Percentiles rank a stretch among this genome's conserved stretches.
Conservation (phyloP, 2,888 invertebrate genomes). For the Chrysopilus asiliformis region DNA sequence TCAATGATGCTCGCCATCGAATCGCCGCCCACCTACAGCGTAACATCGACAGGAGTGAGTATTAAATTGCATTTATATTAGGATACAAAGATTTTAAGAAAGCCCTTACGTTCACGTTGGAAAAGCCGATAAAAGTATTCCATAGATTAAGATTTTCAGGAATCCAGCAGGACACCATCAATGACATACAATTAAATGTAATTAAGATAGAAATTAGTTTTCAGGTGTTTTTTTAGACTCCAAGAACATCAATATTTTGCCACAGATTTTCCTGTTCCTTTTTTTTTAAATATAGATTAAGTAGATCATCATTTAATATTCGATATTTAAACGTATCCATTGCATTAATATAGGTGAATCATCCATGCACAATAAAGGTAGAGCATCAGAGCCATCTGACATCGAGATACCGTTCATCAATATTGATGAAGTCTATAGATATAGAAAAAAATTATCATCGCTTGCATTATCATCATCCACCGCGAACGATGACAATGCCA, state of each 20-base stretch:
- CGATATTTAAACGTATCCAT: no score
- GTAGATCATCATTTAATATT: no score
- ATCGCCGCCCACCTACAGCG: slow-evolving; percentile 84
- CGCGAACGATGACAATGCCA: slow-evolving; percentile 11
- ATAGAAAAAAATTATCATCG: slow-evolving; percentile 10
- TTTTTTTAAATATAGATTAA: no score
- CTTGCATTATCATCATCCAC: slow-evolving; percentile 10
- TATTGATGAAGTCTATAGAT: slow-evolving; percentile 11
- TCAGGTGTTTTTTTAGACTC: no score
- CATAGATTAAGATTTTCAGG: not conserved
- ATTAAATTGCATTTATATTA: no score
- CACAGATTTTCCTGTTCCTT: no score
- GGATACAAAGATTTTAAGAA: no score
- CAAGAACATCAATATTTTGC: no score
- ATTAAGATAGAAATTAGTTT: no score
- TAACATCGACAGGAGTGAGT: slow-evolving; percentile 92
- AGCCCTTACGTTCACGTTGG: no score
- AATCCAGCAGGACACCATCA: not conserved
- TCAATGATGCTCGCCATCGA: slow-evolving; percentile 87
- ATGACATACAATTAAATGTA: no score
- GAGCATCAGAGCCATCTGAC: not conserved
- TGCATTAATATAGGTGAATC: slow-evolving; percentile 11
- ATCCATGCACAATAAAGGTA: slow-evolving; percentile 6
- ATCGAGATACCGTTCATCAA: slow-evolving; percentile 10
- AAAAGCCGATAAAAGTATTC: not conserved